Percentiles rank a stretch among this genome's conserved stretches.
Evolutionary conservation across 2,113 vertebrate species (phyloP).

Genomic region (Anolis carolinensis): DNA sequence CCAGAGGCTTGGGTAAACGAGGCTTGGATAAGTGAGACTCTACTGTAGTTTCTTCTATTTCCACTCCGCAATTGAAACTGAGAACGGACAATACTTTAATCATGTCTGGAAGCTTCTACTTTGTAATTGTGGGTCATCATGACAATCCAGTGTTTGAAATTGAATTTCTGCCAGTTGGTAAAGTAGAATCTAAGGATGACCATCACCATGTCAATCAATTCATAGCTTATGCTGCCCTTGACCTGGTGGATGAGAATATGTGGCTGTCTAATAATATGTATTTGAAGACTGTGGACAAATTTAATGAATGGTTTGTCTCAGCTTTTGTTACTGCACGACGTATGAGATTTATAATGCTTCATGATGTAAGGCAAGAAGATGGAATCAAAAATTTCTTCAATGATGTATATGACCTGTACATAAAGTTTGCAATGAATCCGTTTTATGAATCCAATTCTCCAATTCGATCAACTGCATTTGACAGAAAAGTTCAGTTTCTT

Average conservation of each 20-base stretch:
- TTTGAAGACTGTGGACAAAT: slow-evolving; percentile 97
- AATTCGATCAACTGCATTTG: slow-evolving; percentile 95
- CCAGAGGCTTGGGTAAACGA: too few relatives aligned
- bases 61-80: too few relatives aligned
- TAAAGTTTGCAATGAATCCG: slow-evolving; percentile 99
- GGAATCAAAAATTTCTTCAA: slow-evolving; percentile 99
- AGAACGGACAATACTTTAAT: slow-evolving; percentile 35
- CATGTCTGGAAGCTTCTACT: slow-evolving; percentile 97
- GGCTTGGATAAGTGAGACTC: too few relatives aligned
- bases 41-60: too few relatives aligned
- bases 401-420: slow-evolving; percentile 96
- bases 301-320: slow-evolving; percentile 98
- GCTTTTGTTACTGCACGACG: slow-evolving; percentile 96
- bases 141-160: slow-evolving; percentile 98
- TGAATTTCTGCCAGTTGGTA: slow-evolving; percentile 95
- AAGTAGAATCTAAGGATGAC: slow-evolving; percentile 90
- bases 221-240: slow-evolving; percentile 94
- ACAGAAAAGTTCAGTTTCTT: slow-evolving; percentile 97
- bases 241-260: slow-evolving; percentile 98
- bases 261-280: slow-evolving; percentile 98
- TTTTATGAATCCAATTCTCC: slow-evolving; percentile 97
- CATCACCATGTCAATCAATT: slow-evolving; percentile 98
- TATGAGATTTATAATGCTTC: slow-evolving; percentile 99
- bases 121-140: slow-evolving; percentile 96
- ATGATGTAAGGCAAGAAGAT: slow-evolving; percentile 95